These are phyloP conservation scores for Callinectes sapidus DNA, from an alignment of 2,888 invertebrate species.

Conservation along the genomic window DNA sequence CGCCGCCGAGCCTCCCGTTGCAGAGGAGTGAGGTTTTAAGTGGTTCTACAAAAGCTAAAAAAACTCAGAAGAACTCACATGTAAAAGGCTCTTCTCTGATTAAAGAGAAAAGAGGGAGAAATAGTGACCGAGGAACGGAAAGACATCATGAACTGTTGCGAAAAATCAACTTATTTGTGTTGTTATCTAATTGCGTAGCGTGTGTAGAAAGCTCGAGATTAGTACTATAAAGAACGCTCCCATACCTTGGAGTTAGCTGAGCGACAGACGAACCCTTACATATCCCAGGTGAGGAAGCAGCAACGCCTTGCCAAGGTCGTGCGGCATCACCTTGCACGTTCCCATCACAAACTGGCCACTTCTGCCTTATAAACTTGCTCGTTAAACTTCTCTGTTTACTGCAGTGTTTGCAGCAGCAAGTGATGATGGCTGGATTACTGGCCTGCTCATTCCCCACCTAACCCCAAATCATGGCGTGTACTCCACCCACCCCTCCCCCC, in stretches of 20 bases:
- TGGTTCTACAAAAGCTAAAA: not conserved
- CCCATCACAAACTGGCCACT: constrained; percentile 14
- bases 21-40: constrained; percentile 41
- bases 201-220: not conserved
- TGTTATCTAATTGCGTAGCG: not conserved
- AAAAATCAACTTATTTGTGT: not conserved
- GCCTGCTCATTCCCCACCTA: not conserved
- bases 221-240: not conserved
- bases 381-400: constrained; percentile 21
- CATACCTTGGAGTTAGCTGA: not conserved
- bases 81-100: not conserved
- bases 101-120: not conserved
- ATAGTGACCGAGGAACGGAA: not conserved
- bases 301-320: not conserved
- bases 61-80: not conserved
- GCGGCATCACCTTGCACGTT: not conserved
- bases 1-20: not conserved
- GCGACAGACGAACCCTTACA: not conserved
- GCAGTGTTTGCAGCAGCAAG: not conserved
- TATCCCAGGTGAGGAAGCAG: not conserved
- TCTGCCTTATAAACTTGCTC: constrained; percentile 11
- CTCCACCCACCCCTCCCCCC: not conserved
- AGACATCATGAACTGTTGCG: not conserved
- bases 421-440: constrained; percentile 12
- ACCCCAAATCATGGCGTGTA: not conserved